Base-by-base conservation (phyloP, 2,888 invertebrate species). In the Eledona agricola region DNA sequence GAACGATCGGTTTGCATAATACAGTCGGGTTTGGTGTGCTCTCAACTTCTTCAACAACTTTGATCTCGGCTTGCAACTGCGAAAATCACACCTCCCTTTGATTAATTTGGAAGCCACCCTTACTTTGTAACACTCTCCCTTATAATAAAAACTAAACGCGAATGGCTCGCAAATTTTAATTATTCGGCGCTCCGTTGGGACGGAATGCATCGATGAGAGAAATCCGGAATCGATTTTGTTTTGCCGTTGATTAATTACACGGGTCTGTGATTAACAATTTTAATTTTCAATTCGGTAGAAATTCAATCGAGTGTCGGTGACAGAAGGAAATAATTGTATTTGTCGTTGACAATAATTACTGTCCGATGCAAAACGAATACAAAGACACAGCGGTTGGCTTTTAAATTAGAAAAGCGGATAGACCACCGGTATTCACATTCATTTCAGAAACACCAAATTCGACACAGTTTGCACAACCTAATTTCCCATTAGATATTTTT, bases 251-350 rank as follows among this genome's bases (percentile, higher is more conserved):
- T 54, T 54, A 49, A 54, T 54, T 49, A 37, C 43, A 54, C 43
- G 42, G 50, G 34, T 25, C 19, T 4, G 43, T 32, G 54, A 54
- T 54, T 54, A 54, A 54, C 54, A 49, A 54, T 54, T 54, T 49
- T 35, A 42, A 54, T 54, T 49, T 54, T 34, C 47, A 12, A 22
- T 49, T 20, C 29, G 42, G 42, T 35, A 49, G 35, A 53, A 49
- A 54, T 54, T 26, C 54, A 54, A 54, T 54, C 37, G 43, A 37
- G 49, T 53, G 43, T 53, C 42, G 29, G 22, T 43, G 37, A 35
- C 51, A 51, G 51, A 51, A 51, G 51, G 49, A 51, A 51, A 51
- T 51, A 50, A 50, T 50, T 50, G 40, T 51, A 28, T 51, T 51
- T 51, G 51, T 22, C 26, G 16, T 26, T 35, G 51, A 51, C 51